Conservation (phyloP, 1,140 invertebrate species). For the Nasonia vitripennis region DNA sequence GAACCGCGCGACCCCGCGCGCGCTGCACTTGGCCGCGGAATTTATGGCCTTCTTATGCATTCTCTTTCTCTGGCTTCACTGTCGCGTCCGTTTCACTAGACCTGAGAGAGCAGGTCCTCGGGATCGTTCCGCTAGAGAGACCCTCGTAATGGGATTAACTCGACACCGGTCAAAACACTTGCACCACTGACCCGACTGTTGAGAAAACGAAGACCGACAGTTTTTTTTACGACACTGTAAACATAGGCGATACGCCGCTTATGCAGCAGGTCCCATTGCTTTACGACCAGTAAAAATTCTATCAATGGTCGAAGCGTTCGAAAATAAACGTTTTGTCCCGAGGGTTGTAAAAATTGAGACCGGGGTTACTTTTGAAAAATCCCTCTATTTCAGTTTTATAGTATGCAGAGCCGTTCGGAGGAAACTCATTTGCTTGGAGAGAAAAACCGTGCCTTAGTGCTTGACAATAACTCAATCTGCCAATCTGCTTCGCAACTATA, state of each 20-base stretch:
- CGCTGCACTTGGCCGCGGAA: constrained; percentile 16
- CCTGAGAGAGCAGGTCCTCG: neutral
- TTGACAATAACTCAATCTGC: neutral
- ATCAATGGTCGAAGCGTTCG: neutral
- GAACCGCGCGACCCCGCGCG: neutral
- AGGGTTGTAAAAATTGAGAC: neutral
- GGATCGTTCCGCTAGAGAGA: neutral
- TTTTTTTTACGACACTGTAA: neutral
- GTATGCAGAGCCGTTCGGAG: too few species aligned
- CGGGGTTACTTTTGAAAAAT: neutral
- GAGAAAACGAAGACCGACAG: too few species aligned
- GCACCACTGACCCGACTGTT: neutral
- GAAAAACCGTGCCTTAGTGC: too few species aligned
- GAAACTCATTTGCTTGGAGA: too few species aligned
- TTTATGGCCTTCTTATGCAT: constrained; percentile 4
- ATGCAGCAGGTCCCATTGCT: neutral
- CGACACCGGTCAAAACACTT: neutral
- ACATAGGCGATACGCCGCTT: neutral
- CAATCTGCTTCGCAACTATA: neutral
- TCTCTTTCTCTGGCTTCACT: neutral
- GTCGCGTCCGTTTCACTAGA: neutral
- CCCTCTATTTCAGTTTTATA: neutral
- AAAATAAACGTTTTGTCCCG: neutral
- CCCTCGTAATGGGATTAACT: constrained; percentile 24
- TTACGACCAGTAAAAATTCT: neutral